A percentile compares a stretch with the other conserved stretches of the same genome.
Evolutionary conservation across 2,888 invertebrate species (phyloP).

Genomic region (Mesorhabditis belari): DNA sequence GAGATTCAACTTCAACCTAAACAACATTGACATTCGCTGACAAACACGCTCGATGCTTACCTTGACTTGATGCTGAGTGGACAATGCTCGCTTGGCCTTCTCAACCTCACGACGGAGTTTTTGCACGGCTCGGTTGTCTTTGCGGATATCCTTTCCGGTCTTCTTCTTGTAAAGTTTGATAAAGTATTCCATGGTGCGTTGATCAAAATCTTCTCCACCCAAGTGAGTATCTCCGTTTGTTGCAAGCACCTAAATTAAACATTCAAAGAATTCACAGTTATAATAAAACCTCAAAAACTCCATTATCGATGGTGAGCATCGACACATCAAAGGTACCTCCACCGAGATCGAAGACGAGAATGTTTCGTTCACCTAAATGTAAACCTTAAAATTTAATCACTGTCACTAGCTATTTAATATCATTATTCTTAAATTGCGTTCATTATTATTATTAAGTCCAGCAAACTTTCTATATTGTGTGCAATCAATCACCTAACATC

Average conservation of each 20-base stretch:
- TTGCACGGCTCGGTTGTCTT: slow-evolving; percentile 54
- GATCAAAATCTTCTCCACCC: slow-evolving; percentile 81
- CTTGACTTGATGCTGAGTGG: slow-evolving; percentile 71
- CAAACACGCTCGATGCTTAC: neutral
- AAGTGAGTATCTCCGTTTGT: slow-evolving; percentile 48
- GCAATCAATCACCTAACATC: neutral
- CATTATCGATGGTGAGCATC: slow-evolving; percentile 93
- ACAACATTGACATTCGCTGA: slow-evolving; percentile 58
- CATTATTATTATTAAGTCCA: neutral
- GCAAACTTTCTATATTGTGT: neutral
- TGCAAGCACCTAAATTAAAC: slow-evolving; percentile 17
- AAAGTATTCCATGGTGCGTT: slow-evolving; percentile 72
- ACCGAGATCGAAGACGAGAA: slow-evolving; percentile 94
- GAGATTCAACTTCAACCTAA: slow-evolving; percentile 90
- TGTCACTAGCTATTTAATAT: too few relatives aligned
- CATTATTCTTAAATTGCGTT: slow-evolving; percentile 1
- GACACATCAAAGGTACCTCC: slow-evolving; percentile 99
- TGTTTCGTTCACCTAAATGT: slow-evolving; percentile 71
- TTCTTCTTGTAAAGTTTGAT: slow-evolving; percentile 69
- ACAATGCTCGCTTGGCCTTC: slow-evolving; percentile 66
- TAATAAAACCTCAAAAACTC: slow-evolving; percentile 88
- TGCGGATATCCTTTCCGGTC: slow-evolving; percentile 55
- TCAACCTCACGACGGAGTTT: slow-evolving; percentile 56
- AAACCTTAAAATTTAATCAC: neutral
- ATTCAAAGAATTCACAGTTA: neutral